A percentile compares a stretch with the other conserved stretches of the same genome.
Conservation (phyloP, 2,113 vertebrate species). For the Suncus etruscus region DNA sequence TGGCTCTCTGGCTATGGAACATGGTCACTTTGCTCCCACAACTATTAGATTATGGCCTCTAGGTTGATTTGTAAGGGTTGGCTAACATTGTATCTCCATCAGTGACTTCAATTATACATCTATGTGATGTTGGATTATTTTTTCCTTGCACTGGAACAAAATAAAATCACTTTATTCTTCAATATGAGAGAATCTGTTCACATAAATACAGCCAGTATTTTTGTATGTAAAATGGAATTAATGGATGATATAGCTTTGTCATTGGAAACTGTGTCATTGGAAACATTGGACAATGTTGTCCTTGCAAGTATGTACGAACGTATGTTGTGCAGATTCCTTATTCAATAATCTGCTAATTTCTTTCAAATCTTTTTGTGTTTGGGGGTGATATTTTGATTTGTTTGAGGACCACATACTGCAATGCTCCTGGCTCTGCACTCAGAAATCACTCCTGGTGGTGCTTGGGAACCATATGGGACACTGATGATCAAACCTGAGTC, state of each 20-base stretch:
- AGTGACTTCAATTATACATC: background rate
- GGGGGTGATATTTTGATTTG: too few relatives aligned
- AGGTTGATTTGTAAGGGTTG: background rate
- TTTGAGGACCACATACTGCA: too few relatives aligned
- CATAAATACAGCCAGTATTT: too few relatives aligned
- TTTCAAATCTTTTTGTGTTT: too few relatives aligned
- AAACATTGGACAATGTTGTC: background rate
- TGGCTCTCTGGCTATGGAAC: background rate
- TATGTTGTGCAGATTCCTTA: background rate
- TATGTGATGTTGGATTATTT: background rate
- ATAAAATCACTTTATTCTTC: background rate
- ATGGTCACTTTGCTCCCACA: rapidly evolving
- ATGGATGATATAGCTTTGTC: too few relatives aligned
- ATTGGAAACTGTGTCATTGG: background rate
- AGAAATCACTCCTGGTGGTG: too few relatives aligned
- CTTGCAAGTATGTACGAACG: background rate
- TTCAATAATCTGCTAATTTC: too few relatives aligned
- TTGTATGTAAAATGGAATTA: too few relatives aligned
- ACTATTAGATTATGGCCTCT: rapidly evolving
- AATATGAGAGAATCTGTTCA: background rate
- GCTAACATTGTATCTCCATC: too few relatives aligned
- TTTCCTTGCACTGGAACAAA: background rate
- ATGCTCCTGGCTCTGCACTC: too few relatives aligned
- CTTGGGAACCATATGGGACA: too few relatives aligned
- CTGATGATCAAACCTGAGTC: too few relatives aligned